A percentile compares a stretch with the other conserved stretches of the same genome.
These are phyloP conservation scores for Erebia epiphron DNA, from an alignment of 2,888 invertebrate genomes.

Conservation along the genomic window DNA sequence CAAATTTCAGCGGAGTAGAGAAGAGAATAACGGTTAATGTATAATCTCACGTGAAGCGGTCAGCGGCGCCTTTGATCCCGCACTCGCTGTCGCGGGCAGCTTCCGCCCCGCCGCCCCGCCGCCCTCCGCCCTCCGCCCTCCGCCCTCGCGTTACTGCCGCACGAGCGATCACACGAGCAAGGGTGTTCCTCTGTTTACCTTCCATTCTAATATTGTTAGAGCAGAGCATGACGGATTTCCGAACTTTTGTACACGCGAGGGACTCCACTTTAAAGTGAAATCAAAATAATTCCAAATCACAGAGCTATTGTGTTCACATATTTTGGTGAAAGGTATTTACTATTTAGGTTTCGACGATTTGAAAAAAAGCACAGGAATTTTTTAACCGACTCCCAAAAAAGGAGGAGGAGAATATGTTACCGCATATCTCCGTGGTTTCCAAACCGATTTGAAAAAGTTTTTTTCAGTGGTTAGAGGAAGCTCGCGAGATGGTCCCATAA, in stretches of 20 bases:
- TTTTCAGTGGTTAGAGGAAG: too few species aligned
- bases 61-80: not conserved
- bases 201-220: conserved; percentile 36
- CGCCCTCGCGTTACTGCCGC: not conserved
- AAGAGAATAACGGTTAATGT: not conserved
- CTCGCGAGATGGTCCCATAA: too few species aligned
- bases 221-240: conserved; percentile 4
- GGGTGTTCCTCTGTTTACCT: conserved; percentile 34
- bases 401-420: too few species aligned
- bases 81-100: conserved; percentile 2
- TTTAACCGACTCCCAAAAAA: too few species aligned
- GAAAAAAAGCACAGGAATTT: too few species aligned
- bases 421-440: too few species aligned
- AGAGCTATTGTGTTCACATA: not conserved
- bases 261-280: not conserved
- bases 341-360: too few species aligned
- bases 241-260: conserved; percentile 25
- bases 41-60: not conserved
- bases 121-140: not conserved
- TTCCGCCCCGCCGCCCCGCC: not conserved
- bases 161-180: conserved; percentile 14
- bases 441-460: too few species aligned
- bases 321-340: too few species aligned
- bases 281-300: not conserved
- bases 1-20: not conserved